Conservation (phyloP, 2,113 vertebrate species). For the Petroica traversi region DNA sequence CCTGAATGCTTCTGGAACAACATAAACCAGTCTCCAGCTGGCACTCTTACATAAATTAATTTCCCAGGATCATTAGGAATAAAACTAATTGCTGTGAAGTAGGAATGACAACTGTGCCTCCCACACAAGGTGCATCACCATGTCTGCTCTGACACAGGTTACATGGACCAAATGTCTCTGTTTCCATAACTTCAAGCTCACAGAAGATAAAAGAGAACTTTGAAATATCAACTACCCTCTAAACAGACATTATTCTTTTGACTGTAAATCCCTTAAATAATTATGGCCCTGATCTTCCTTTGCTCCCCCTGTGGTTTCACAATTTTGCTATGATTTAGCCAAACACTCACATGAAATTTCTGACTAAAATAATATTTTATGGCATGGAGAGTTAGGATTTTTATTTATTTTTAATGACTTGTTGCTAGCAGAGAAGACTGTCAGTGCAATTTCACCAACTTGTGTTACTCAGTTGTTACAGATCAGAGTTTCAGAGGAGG, state of each 20-base stretch:
- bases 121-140: background rate
- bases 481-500: background rate
- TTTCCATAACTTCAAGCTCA: background rate
- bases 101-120: background rate
- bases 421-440: background rate
- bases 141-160: background rate
- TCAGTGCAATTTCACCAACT: background rate
- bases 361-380: background rate
- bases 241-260: background rate
- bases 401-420: background rate
- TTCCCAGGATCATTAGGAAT: background rate
- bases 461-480: background rate
- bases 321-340: background rate
- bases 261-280: background rate
- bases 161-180: background rate
- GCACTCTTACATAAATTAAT: background rate
- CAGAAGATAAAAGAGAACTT: background rate
- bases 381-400: background rate
- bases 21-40: accelerated
- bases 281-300: background rate
- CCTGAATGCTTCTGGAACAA: background rate
- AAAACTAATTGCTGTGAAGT: background rate
- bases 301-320: background rate
- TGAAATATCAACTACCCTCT: background rate
- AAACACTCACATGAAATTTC: background rate